Conservation (phyloP, 2,113 vertebrate genomes). For the Hyla sarda region DNA sequence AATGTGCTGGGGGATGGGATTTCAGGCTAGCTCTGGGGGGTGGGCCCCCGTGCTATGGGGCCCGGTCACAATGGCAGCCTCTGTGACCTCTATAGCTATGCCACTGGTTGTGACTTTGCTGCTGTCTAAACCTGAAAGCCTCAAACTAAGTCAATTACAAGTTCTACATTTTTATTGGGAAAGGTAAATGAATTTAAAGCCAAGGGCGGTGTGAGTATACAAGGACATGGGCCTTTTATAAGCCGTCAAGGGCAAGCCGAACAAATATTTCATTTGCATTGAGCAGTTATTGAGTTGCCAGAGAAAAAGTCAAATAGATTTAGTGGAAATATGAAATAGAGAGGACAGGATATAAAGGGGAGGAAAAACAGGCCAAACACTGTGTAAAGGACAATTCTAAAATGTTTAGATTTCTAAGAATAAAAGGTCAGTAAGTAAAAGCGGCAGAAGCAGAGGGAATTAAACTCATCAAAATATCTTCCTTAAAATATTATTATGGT, state of each 20-base stretch:
- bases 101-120: not conserved
- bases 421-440: constrained; percentile 33
- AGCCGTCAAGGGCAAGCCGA: constrained; percentile 35
- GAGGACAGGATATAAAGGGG: constrained; percentile 40
- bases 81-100: too few species aligned
- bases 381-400: constrained; percentile 10
- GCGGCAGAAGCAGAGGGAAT: not conserved
- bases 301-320: constrained; percentile 52
- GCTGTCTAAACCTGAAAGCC: constrained; percentile 4
- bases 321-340: constrained; percentile 48
- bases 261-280: constrained; percentile 58
- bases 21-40: too few species aligned
- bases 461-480: constrained; percentile 35
- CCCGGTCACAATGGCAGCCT: too few species aligned
- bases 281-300: constrained; percentile 41
- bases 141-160: constrained; percentile 43
- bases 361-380: constrained; percentile 36
- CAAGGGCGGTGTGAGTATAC: constrained; percentile 40
- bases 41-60: too few species aligned
- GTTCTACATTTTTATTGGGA: constrained; percentile 48
- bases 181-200: constrained; percentile 50
- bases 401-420: not conserved
- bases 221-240: constrained; percentile 45
- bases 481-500: constrained; percentile 53
- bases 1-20: too few species aligned